Evolutionary conservation across 2,888 invertebrate genomes (phyloP), one percentile per base, ranked within the genome.

Genomic region (Linnaemya vulpina): DNA sequence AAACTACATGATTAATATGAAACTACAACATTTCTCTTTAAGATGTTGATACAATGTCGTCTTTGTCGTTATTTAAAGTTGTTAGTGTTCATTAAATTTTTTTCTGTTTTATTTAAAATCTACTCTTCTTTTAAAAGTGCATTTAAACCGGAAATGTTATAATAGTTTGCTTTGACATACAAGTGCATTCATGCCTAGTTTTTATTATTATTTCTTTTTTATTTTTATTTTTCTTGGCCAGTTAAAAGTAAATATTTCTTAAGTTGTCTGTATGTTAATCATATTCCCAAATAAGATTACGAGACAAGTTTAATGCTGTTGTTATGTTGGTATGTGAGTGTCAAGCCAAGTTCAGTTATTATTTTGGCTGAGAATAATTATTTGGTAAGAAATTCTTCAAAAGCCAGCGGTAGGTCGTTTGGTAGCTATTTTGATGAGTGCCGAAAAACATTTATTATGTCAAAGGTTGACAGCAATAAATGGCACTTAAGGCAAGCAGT

Each of bases 131-230:
- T 55, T 62, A 38, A 46, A 75, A 62, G 49, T 75, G 82, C 75
- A 73, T 79, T 75, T 3, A 67, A 76, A 70, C 82, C 85, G 85
- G 85, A 85, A 85, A 85, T 85, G 82, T 85, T 85, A 75, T 85
- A 75, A 82, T 82, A 78, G 30, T 75, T 82, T 71, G 46, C 63
- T 75, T 77, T 67, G 67, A 84, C 62, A 76, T 67, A 73, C 76
- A 84, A 79, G 60, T 76, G 65, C 80, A 74, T 74, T 65, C 55
- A 62, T 25, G 9, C 20, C 7, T 22, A 3, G 2, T 30, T 30
- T 3, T 30, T 30, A 30, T 30, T 30, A 30, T 30, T 3, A 51
- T 46, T 38, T 22, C 8, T 53, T 30, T 17, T 68, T 49, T 43
- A 4, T 60, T 35, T 35, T 51, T 73, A 30, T 46, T n/a, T n/a